A percentile compares a stretch with the other conserved stretches of the same genome.
These are phyloP conservation scores for Acrocera orbiculus DNA, from an alignment of 2,888 invertebrate genomes.

Conservation along the genomic window DNA sequence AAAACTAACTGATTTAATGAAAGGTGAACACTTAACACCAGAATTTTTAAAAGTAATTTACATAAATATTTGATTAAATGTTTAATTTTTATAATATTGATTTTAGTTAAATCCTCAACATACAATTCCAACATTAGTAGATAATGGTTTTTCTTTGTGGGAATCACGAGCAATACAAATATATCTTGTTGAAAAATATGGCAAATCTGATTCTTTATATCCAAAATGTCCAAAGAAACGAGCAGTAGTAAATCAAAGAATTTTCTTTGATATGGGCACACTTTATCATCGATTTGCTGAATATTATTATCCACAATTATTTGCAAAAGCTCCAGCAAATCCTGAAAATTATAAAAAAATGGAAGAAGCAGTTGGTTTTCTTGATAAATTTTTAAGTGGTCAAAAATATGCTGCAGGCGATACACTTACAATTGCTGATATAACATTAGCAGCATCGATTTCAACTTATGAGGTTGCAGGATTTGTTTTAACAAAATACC, in stretches of 20 bases:
- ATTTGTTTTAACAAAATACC: constrained; percentile 48
- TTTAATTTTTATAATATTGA: not conserved
- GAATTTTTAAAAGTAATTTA: constrained; percentile 44
- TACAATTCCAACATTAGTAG: constrained; percentile 65
- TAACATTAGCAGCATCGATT: constrained; percentile 46
- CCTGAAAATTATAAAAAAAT: constrained; percentile 49
- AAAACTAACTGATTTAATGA: constrained; percentile 40
- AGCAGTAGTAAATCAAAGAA: constrained; percentile 57
- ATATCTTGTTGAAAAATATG: constrained; percentile 66
- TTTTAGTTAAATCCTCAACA: constrained; percentile 65
- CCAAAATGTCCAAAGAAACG: constrained; percentile 62
- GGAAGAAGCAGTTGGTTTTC: constrained; percentile 45
- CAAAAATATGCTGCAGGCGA: constrained; percentile 55
- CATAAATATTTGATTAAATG: not conserved
- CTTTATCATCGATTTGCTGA: constrained; percentile 51
- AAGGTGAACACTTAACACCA: constrained; percentile 47
- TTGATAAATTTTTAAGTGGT: constrained; percentile 54
- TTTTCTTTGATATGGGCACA: constrained; percentile 65
- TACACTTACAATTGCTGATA: constrained; percentile 59
- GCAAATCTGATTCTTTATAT: constrained; percentile 51
- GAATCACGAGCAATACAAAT: constrained; percentile 72
- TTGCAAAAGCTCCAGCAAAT: constrained; percentile 43
- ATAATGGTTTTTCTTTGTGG: constrained; percentile 63
- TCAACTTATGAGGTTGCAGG: constrained; percentile 50
- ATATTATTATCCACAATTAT: constrained; percentile 48